These are phyloP conservation scores for Nomada ferruginata DNA, from an alignment of 2,888 invertebrate species.

Conservation along the genomic window DNA sequence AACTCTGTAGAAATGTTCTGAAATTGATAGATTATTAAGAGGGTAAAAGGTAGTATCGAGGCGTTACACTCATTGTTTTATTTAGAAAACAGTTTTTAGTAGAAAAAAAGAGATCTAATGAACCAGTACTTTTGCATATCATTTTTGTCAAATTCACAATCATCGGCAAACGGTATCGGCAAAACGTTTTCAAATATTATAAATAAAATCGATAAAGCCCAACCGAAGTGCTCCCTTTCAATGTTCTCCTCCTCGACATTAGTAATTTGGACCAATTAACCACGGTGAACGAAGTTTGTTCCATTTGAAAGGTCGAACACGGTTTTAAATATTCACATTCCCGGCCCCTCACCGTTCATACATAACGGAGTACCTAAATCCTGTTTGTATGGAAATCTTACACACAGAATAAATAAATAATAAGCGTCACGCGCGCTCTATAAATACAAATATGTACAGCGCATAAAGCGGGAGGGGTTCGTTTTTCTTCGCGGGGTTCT, in stretches of 20 bases:
- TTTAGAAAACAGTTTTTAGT: too few species aligned
- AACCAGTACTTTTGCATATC: too few species aligned
- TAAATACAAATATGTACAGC: conserved; percentile 56
- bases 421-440: conserved; percentile 48
- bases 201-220: too few species aligned
- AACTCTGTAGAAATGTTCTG: too few species aligned
- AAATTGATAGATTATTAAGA: too few species aligned
- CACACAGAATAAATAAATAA: conserved; percentile 68
- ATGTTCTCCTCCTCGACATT: not conserved
- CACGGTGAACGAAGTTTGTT: conserved; percentile 3
- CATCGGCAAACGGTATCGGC: too few species aligned
- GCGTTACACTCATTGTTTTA: too few species aligned
- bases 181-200: too few species aligned
- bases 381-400: conserved; percentile 65
- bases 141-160: too few species aligned
- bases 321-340: conserved; percentile 33
- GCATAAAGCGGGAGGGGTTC: conserved; percentile 37
- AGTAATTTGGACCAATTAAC: not conserved
- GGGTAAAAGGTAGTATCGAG: too few species aligned
- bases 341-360: not conserved
- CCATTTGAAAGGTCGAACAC: not conserved
- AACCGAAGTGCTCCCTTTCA: not conserved
- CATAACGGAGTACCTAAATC: conserved; percentile 40
- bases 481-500: conserved; percentile 51
- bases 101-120: too few species aligned